These are phyloP conservation scores for Ammodytes dubius DNA, from an alignment of 2,113 vertebrate genomes.

Conservation along the genomic window DNA sequence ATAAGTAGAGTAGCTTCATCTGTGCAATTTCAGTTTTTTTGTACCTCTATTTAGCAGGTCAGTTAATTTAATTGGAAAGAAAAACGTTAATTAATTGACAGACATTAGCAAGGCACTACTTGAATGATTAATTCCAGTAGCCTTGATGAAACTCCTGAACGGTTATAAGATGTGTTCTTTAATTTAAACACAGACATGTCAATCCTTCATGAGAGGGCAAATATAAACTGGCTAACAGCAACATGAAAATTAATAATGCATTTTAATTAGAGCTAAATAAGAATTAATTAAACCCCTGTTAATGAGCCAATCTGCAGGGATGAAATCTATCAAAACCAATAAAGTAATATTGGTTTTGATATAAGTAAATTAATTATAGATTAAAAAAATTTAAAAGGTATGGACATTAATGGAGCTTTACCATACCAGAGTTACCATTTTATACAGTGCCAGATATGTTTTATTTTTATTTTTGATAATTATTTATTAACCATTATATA, in stretches of 20 bases:
- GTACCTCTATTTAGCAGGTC: background rate
- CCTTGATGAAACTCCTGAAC: background rate
- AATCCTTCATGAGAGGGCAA: background rate
- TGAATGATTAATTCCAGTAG: background rate
- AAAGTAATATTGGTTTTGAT: background rate
- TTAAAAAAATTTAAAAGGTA: background rate
- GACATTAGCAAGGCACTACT: background rate
- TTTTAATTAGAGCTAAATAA: constrained; percentile 6
- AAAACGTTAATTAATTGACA: background rate
- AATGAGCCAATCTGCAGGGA: background rate
- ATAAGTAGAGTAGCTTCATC: too few relatives aligned
- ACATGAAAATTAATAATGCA: background rate
- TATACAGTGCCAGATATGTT: background rate
- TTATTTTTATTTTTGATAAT: background rate
- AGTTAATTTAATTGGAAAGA: background rate
- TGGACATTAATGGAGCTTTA: background rate
- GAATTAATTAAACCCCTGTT: background rate
- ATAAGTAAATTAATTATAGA: background rate
- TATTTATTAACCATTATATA: too few relatives aligned
- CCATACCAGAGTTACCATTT: background rate
- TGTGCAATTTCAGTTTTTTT: background rate
- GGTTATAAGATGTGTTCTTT: background rate
- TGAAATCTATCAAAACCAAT: background rate
- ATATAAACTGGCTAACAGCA: background rate
- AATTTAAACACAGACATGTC: background rate